These are phyloP conservation scores for Cephus pulcher DNA, from an alignment of 2,888 invertebrate species.

Conservation along the genomic window DNA sequence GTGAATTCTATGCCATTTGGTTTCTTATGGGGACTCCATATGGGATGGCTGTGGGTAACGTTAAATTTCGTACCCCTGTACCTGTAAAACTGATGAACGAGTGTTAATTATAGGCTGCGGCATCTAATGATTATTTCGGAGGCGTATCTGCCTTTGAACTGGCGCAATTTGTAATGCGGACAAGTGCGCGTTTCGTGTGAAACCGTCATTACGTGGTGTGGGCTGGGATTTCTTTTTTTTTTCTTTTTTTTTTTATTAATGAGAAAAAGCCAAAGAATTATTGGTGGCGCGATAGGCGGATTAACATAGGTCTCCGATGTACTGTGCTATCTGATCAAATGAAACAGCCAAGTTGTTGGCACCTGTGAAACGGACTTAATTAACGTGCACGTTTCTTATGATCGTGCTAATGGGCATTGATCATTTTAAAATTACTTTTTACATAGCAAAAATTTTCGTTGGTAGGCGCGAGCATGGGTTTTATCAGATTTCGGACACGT, in stretches of 20 bases:
- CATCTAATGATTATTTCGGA: not conserved
- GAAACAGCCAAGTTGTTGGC: slow-evolving; percentile 64
- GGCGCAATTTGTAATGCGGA: not conserved
- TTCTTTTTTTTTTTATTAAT: not conserved
- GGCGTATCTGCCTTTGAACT: not conserved
- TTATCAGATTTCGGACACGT: not conserved
- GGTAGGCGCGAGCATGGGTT: not conserved
- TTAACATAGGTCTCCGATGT: not conserved
- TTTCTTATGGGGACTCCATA: not conserved
- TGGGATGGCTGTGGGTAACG: not conserved
- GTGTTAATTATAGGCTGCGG: not conserved
- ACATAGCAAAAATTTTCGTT: not conserved
- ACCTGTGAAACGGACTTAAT: slow-evolving; percentile 61
- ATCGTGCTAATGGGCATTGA: not conserved
- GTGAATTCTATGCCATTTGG: not conserved
- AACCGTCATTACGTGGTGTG: not conserved
- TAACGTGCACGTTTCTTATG: slow-evolving; percentile 41
- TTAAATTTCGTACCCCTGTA: not conserved
- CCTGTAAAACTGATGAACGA: not conserved
- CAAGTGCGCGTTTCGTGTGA: not conserved
- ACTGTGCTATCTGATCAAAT: slow-evolving; percentile 48
- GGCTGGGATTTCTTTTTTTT: not conserved
- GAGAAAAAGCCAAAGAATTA: not conserved
- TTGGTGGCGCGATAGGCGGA: not conserved
- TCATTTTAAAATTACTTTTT: not conserved